Evolutionary conservation across 1,140 invertebrate species (phyloP).

Genomic region (Drosophila funebris): DNA sequence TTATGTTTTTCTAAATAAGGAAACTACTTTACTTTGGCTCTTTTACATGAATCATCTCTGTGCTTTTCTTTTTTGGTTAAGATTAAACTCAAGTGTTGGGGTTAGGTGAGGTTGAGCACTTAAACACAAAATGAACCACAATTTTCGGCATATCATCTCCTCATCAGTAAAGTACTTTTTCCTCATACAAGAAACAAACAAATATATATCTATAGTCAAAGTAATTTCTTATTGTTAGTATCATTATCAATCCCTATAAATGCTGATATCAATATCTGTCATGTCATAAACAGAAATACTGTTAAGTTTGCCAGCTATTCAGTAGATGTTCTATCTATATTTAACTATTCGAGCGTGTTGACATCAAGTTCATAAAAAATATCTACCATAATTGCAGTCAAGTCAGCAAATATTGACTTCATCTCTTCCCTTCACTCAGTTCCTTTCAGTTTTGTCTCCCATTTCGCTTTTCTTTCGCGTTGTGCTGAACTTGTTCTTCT

Average conservation of each 20-base stretch:
- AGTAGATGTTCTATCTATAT: conserved; percentile 21
- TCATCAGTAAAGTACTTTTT: no score
- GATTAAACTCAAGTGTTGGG: no score
- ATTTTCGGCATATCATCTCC: no score
- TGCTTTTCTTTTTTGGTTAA: background rate
- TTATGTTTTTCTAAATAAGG: conserved; percentile 29
- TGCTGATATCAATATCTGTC: no score
- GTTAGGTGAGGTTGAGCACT: no score
- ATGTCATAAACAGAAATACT: no score
- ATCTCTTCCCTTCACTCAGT: background rate
- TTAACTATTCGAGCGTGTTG: conserved; percentile 32
- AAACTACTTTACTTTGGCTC: conserved; percentile 1
- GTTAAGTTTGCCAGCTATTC: conserved; percentile 13
- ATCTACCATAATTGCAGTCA: conserved; percentile 53
- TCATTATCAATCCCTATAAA: no score
- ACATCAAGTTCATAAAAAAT: conserved; percentile 72
- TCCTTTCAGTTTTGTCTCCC: no score
- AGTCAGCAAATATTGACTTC: conserved; percentile 46
- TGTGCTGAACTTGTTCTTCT: conserved; percentile 18
- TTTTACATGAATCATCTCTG: conserved; percentile 7
- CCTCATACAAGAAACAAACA: no score
- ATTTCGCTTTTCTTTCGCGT: background rate
- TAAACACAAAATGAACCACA: no score
- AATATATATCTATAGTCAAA: no score
- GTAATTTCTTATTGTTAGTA: no score